A percentile compares a stretch with the other conserved stretches of the same genome.
phyloP scores from a whole-genome alignment of 2,888 invertebrate species.

The Mythimna loreyi region DNA sequence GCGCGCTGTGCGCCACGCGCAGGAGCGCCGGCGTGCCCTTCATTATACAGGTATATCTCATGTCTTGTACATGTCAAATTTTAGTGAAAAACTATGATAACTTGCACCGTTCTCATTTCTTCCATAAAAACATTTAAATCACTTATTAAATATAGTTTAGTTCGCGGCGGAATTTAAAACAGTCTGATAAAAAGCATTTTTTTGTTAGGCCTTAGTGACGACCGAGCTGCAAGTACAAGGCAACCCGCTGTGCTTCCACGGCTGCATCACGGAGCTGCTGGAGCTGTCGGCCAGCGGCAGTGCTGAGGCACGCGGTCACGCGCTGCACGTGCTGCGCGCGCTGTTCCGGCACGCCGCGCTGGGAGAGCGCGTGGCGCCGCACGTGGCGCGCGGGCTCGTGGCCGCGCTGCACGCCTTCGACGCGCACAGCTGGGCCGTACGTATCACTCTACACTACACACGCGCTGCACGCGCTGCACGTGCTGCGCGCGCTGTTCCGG shows the following conservation, averaged over 20 bases:
- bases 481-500: constrained; percentile 95
- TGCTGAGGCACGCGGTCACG: constrained; percentile 92
- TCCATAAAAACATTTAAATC: neutral
- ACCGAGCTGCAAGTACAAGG: constrained; percentile 92
- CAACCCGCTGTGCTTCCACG: constrained; percentile 90
- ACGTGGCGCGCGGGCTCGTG: constrained; percentile 93
- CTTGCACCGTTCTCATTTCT: neutral
- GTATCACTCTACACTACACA: constrained; percentile 60
- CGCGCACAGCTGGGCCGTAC: constrained; percentile 94
- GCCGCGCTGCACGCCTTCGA: constrained; percentile 94
- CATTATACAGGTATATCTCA: constrained; percentile 93
- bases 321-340: constrained; percentile 96
- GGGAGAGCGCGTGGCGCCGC: constrained; percentile 91
- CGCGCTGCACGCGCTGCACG: constrained; percentile 96
- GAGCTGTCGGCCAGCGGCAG: constrained; percentile 77
- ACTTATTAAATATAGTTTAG: too few species aligned
- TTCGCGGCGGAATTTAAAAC: neutral
- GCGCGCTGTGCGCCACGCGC: constrained; percentile 92
- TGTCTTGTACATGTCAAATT: too few species aligned
- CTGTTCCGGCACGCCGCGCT: constrained; percentile 95
- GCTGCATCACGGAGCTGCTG: constrained; percentile 91
- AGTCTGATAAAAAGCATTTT: neutral
- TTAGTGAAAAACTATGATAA: too few species aligned
- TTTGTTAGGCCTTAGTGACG: constrained; percentile 93
- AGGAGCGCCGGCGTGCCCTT: constrained; percentile 98